These are phyloP conservation scores for Meiosimyza platycephala DNA, from an alignment of 2,888 invertebrate genomes.

Conservation along the genomic window DNA sequence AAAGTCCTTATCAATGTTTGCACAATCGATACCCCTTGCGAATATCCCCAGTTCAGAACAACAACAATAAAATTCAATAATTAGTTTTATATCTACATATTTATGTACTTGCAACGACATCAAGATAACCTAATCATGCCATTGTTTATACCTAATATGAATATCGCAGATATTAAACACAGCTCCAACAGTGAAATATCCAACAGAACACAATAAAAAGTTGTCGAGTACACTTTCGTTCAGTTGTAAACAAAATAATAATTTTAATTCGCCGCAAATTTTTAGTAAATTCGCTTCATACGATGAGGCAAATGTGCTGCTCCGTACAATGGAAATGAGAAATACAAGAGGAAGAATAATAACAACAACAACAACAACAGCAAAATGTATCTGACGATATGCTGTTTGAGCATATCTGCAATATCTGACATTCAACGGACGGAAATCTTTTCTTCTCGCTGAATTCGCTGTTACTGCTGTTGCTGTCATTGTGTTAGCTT, in stretches of 20 bases:
- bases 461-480: conserved; percentile 37
- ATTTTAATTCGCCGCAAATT: conserved; percentile 15
- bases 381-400: not conserved
- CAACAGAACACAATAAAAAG: not conserved
- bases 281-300: too few relatives aligned
- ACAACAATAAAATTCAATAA: too few relatives aligned
- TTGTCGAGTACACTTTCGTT: conserved; percentile 29
- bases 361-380: not conserved
- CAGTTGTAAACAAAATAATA: conserved; percentile 34
- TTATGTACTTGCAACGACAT: too few relatives aligned
- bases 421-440: conserved; percentile 27
- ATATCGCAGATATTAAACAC: conserved; percentile 28
- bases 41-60: too few relatives aligned
- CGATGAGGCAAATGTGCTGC: not conserved
- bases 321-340: not conserved
- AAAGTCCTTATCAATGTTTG: too few relatives aligned
- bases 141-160: not conserved
- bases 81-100: too few relatives aligned
- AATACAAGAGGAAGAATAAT: conserved; percentile 15
- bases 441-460: conserved; percentile 17
- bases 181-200: not conserved
- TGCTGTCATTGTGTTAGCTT: conserved; percentile 25
- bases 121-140: too few relatives aligned
- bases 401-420: conserved; percentile 26
- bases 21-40: too few relatives aligned